These are phyloP conservation scores for Dorcus parallelipipedus DNA, from an alignment of 2,888 invertebrate species.

Conservation along the genomic window DNA sequence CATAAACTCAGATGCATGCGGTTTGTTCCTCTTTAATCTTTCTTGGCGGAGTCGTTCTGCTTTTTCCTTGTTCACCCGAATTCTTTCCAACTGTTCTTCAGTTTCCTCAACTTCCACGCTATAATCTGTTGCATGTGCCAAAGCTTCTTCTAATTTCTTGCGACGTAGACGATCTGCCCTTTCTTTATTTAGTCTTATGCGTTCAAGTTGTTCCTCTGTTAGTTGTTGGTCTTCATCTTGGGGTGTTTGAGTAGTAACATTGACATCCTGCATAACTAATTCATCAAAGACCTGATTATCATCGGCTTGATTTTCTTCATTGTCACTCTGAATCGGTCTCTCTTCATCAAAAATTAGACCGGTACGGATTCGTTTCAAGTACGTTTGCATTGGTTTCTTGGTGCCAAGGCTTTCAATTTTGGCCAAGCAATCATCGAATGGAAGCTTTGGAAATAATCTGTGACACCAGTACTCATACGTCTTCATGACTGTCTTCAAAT, in stretches of 20 bases:
- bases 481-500: constrained; percentile 75
- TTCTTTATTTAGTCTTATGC: constrained; percentile 55
- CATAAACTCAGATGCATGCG: too few species aligned
- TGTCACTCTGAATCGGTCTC: constrained; percentile 39
- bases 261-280: constrained; percentile 4
- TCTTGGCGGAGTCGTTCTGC: constrained; percentile 43
- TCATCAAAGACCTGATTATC: constrained; percentile 42
- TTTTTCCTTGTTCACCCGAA: constrained; percentile 51
- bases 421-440: constrained; percentile 82
- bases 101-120: constrained; percentile 42
- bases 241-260: neutral
- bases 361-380: constrained; percentile 63
- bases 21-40: neutral
- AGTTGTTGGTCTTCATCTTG: constrained; percentile 33
- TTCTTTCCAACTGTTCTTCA: constrained; percentile 67
- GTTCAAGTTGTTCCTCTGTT: constrained; percentile 64
- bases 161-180: constrained; percentile 46
- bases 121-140: constrained; percentile 42
- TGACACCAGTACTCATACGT: constrained; percentile 92
- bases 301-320: constrained; percentile 33
- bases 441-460: constrained; percentile 82
- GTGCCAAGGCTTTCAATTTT: constrained; percentile 77
- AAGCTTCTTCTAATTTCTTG: constrained; percentile 13
- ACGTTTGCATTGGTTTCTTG: constrained; percentile 75
- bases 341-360: constrained; percentile 57